A percentile compares a stretch with the other conserved stretches of the same genome.
phyloP scores from a whole-genome alignment of 2,113 vertebrate species.

The Ginglymostoma cirratum region DNA sequence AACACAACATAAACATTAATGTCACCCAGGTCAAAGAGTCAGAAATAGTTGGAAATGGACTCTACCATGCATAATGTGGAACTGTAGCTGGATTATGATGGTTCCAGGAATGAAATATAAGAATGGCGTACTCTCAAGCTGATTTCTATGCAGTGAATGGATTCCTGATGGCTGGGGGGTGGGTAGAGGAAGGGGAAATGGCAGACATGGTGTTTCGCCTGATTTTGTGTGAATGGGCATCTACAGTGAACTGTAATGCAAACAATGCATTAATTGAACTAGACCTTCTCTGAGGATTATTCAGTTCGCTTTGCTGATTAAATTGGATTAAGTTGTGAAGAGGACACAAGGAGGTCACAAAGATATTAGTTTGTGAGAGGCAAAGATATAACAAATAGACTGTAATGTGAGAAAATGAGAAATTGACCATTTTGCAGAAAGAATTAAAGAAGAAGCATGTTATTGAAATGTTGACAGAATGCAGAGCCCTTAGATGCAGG shows the following conservation, averaged over 20 bases:
- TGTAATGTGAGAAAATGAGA: too few relatives aligned
- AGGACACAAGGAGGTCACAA: too few relatives aligned
- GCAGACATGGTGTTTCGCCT: background rate
- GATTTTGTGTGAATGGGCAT: background rate
- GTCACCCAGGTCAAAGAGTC: background rate
- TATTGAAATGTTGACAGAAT: too few relatives aligned
- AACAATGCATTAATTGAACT: background rate
- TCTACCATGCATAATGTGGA: background rate
- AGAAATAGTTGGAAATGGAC: background rate
- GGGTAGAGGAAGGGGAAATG: background rate
- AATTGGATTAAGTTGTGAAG: background rate
- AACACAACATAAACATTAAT: background rate
- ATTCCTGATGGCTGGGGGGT: background rate
- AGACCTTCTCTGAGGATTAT: background rate
- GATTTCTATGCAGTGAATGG: background rate
- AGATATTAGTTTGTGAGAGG: too few relatives aligned
- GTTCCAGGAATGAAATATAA: background rate
- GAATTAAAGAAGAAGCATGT: too few relatives aligned
- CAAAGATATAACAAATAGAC: too few relatives aligned
- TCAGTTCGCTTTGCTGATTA: background rate
- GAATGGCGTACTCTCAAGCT: background rate
- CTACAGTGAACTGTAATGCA: background rate
- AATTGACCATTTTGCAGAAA: too few relatives aligned
- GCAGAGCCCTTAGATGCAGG: too few relatives aligned
- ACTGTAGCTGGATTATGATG: background rate